These are phyloP conservation scores for Psammodynastes pulverulentus DNA, from an alignment of 2,113 vertebrate genomes.

Conservation along the genomic window DNA sequence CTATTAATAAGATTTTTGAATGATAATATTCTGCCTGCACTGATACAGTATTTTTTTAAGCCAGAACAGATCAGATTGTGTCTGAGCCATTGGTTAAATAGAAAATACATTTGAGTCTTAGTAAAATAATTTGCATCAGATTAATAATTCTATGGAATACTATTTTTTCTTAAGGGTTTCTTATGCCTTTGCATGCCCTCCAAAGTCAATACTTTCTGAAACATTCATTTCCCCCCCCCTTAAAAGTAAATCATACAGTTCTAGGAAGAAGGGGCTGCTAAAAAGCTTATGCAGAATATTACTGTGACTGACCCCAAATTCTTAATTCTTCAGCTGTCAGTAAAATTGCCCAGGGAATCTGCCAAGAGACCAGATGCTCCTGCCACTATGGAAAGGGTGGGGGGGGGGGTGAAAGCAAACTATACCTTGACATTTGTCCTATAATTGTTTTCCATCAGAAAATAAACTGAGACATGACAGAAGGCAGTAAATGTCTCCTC, in stretches of 20 bases:
- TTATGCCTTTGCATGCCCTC: constrained; percentile 7
- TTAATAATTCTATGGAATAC: neutral
- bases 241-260: constrained; percentile 50
- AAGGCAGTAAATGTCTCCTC: constrained; percentile 53
- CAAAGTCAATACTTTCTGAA: constrained; percentile 48
- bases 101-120: neutral
- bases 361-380: constrained; percentile 60
- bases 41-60: neutral
- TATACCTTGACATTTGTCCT: constrained; percentile 71
- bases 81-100: neutral
- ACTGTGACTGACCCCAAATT: constrained; percentile 64
- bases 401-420: constrained; percentile 45
- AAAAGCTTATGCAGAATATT: constrained; percentile 49
- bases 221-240: constrained; percentile 54
- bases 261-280: constrained; percentile 48
- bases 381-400: neutral
- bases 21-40: neutral
- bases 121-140: neutral
- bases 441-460: constrained; percentile 71
- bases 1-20: neutral
- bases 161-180: neutral
- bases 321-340: constrained; percentile 59
- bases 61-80: neutral
- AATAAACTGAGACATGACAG: constrained; percentile 60
- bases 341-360: constrained; percentile 68